Conservation (phyloP, 2,797 vertebrate genomes). For the Galaxias olidus region DNA sequence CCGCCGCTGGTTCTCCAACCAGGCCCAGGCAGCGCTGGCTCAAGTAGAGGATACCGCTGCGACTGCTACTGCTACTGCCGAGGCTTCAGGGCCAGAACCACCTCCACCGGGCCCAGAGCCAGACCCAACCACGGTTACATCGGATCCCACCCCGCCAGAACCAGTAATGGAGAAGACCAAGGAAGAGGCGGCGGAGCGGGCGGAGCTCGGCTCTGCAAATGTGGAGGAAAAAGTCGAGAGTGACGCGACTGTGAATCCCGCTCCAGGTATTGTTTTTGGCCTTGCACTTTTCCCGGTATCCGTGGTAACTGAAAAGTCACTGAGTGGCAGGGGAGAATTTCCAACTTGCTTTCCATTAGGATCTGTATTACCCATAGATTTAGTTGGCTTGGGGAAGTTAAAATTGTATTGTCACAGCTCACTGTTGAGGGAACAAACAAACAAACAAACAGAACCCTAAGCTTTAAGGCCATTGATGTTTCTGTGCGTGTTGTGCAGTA, state of each 20-base stretch:
- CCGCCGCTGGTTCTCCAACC: slow-evolving; percentile 85
- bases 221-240: slow-evolving; percentile 29
- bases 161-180: slow-evolving; percentile 50
- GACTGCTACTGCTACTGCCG: background rate
- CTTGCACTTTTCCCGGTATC: background rate
- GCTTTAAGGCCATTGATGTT: too few relatives aligned
- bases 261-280: slow-evolving; percentile 56
- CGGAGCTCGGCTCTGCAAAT: slow-evolving; percentile 45
- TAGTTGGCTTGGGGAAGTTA: too few relatives aligned
- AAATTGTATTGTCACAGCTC: too few relatives aligned
- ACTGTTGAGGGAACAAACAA: too few relatives aligned
- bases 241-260: slow-evolving; percentile 42
- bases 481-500: too few relatives aligned
- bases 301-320: too few relatives aligned
- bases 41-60: slow-evolving; percentile 29
- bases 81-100: slow-evolving; percentile 5
- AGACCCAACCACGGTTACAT: slow-evolving; percentile 29
- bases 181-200: slow-evolving; percentile 63
- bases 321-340: too few relatives aligned
- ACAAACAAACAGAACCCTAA: too few relatives aligned
- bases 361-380: too few relatives aligned
- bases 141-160: slow-evolving; percentile 45
- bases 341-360: too few relatives aligned
- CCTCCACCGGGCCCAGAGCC: slow-evolving; percentile 18
- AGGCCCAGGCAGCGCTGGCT: slow-evolving; percentile 12